phyloP scores from a whole-genome alignment of 2,113 vertebrate genomes.

The Saimiri boliviensis region DNA sequence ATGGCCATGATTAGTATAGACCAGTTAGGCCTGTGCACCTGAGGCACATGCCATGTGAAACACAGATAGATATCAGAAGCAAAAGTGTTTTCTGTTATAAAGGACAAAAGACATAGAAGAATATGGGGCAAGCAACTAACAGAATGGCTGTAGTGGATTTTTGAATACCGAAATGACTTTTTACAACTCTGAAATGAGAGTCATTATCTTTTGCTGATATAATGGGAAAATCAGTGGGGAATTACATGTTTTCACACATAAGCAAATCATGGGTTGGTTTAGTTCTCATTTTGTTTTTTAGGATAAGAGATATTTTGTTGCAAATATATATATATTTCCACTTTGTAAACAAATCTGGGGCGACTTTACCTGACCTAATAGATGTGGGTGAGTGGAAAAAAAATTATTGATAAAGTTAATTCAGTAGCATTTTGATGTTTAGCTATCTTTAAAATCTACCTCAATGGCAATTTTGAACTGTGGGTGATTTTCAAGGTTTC shows the following conservation, averaged over 20 bases:
- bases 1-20: accelerated
- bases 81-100: not conserved
- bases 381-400: not conserved
- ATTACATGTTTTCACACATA: not conserved
- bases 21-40: not conserved
- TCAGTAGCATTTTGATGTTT: not conserved
- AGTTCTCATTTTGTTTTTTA: not conserved
- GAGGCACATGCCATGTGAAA: not conserved
- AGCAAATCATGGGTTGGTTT: not conserved
- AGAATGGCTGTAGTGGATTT: not conserved
- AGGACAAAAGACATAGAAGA: not conserved
- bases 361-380: not conserved
- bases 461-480: not conserved
- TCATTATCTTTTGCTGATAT: not conserved
- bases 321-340: not conserved
- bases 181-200: not conserved
- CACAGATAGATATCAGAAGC: not conserved
- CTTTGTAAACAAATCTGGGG: not conserved
- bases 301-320: not conserved
- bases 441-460: not conserved
- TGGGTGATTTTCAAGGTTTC: not conserved
- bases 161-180: not conserved
- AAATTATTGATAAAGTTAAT: not conserved
- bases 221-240: not conserved
- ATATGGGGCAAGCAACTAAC: not conserved